Evolutionary conservation across 1,140 invertebrate genomes (phyloP).

Genomic region (Oreohelix idahoensis): DNA sequence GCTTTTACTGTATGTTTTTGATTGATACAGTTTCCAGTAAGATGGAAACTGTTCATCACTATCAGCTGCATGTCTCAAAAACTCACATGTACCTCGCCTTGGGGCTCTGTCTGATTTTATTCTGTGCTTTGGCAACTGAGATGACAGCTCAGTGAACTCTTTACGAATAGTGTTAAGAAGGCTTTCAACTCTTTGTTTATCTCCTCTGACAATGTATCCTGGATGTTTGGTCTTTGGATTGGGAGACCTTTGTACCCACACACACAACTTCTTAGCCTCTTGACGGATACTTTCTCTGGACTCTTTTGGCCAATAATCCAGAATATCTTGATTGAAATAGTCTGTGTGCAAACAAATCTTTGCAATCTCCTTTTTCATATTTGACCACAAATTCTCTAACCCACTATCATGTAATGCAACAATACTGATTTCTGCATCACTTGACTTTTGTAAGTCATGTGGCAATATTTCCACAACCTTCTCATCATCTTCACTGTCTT

Average conservation of each 20-base stretch:
- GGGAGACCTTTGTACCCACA: background rate
- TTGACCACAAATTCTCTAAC: background rate
- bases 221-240: conserved; percentile 1
- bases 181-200: background rate
- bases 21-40: conserved; percentile 17
- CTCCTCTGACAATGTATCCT: conserved; percentile 15
- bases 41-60: conserved; percentile 27
- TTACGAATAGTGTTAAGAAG: background rate
- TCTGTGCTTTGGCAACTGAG: background rate
- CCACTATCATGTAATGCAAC: background rate
- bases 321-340: conserved; percentile 17
- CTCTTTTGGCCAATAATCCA: background rate
- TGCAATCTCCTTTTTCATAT: background rate
- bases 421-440: conserved; percentile 11
- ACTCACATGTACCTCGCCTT: conserved; percentile 2
- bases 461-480: background rate
- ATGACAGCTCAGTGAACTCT: background rate
- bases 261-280: conserved; percentile 14
- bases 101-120: conserved; percentile 10
- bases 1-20: background rate
- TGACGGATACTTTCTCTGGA: conserved; percentile 5
- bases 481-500: background rate
- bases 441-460: background rate
- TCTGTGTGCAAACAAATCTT: conserved; percentile 1
- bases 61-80: conserved; percentile 15